Base-by-base conservation (phyloP, 2,797 vertebrate species). In the Serranus cabrilla region DNA sequence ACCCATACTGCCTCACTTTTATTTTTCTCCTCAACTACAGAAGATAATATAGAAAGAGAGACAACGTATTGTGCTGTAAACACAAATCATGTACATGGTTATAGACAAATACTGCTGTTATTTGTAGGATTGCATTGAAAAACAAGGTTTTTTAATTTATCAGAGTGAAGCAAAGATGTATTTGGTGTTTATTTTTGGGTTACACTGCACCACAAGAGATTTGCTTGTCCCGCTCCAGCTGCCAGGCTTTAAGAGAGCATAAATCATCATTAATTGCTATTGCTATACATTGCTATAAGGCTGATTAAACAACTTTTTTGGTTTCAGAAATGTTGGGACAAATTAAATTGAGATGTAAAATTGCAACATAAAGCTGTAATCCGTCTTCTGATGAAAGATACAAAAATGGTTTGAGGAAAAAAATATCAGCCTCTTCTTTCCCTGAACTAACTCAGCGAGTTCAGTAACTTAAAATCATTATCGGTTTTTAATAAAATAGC, bases 101-200 rank as follows among this genome's bases (percentile, higher is more conserved):
- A 31, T 31, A 31, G 3, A 31, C 20, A 77, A 47, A 49, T 39
- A 47, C 66, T 77, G 71, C 57, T 64, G 67, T 57, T 23, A 23
- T 37, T 42, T 70, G 34, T 7, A 42, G 14, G 45, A 21, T 21
- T 59, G 5, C 23, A 57, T 5, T 65, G 13, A 58, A 77, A 66
- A 54, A 54, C 3, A 18, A 73, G 46, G 42, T 39, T 34, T 60
- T 59, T 49, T 43, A 13, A 18, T 56, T 67, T 67, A 50, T 57
- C 45, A 59, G 34, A 74, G 37, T 0, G 9, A 57, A 56, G n/a
- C 69, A 77, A 68, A 50, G 47, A 69, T 13, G 12, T 47, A n/a
- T 63, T 37, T 10, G 17, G 12, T n/a, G 50, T 80, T 79, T 79
- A 71, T 74, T 78, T 31, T 72, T 61, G 37, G n/a, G 50, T 75